These are phyloP conservation scores for Cerastoderma edule DNA, from an alignment of 2,888 invertebrate species.

Conservation along the genomic window DNA sequence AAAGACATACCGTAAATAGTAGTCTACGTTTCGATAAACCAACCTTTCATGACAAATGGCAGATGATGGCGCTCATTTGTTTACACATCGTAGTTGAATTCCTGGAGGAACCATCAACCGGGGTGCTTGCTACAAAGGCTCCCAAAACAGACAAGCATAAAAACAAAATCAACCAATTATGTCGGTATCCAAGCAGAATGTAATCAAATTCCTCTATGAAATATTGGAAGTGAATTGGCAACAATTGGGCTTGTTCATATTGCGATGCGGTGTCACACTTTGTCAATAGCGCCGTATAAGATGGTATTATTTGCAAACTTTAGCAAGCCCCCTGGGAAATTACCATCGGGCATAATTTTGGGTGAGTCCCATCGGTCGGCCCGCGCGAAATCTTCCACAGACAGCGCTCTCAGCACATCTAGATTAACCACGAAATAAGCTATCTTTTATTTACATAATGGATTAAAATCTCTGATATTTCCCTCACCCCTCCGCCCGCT, in stretches of 20 bases:
- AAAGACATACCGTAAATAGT: too few species aligned
- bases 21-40: too few species aligned
- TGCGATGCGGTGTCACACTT: slow-evolving; percentile 37
- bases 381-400: slow-evolving; percentile 25
- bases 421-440: slow-evolving; percentile 35
- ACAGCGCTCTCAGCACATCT: slow-evolving; percentile 28
- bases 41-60: too few species aligned
- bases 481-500: not conserved
- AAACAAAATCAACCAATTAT: slow-evolving; percentile 37
- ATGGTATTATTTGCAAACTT: slow-evolving; percentile 14
- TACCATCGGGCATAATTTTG: slow-evolving; percentile 25
- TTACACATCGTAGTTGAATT: not conserved
- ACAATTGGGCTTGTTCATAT: slow-evolving; percentile 49
- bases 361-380: slow-evolving; percentile 14
- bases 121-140: not conserved
- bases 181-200: slow-evolving; percentile 23
- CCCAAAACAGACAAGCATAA: slow-evolving; percentile 15
- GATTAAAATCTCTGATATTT: slow-evolving; percentile 20
- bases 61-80: too few species aligned
- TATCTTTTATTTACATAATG: slow-evolving; percentile 30
- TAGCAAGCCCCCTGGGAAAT: slow-evolving; percentile 36
- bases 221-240: slow-evolving; percentile 52
- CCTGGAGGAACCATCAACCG: slow-evolving; percentile 5
- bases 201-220: slow-evolving; percentile 46
- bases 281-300: slow-evolving; percentile 32